These are phyloP conservation scores for Calidris pugnax DNA, from an alignment of 2,113 vertebrate species.

Conservation along the genomic window DNA sequence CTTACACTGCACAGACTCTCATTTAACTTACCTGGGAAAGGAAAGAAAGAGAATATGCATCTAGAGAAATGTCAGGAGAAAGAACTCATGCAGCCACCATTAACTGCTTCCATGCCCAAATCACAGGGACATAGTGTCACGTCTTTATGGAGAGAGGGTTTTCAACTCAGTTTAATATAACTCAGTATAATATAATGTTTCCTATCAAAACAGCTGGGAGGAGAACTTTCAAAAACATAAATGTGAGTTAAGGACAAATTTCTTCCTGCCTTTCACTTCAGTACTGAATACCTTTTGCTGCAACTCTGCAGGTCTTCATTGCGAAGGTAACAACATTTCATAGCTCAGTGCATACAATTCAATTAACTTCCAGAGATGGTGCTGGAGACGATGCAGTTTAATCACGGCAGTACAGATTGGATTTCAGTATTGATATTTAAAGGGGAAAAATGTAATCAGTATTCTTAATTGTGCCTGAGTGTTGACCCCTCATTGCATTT, in stretches of 20 bases:
- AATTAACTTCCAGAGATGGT: background rate
- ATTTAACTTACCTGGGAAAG: background rate
- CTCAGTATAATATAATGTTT: background rate
- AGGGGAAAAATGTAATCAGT: background rate
- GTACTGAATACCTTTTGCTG: background rate
- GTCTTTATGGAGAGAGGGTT: background rate
- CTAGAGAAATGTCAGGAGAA: background rate
- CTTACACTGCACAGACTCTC: background rate
- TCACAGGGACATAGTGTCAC: rapidly evolving
- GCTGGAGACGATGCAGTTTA: background rate
- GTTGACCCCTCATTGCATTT: background rate
- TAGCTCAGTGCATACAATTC: background rate
- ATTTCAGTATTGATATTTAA: background rate
- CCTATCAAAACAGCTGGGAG: background rate
- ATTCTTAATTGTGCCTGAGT: background rate
- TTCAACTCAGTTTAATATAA: background rate
- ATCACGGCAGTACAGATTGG: background rate
- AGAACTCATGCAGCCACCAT: background rate
- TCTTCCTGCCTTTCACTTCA: background rate
- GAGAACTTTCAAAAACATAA: background rate
- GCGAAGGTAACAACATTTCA: background rate
- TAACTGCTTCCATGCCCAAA: background rate
- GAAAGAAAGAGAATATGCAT: background rate
- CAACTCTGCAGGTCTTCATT: background rate
- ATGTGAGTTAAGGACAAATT: background rate